Evolutionary conservation across 2,113 vertebrate genomes (phyloP).

Genomic region (Caretta caretta): DNA sequence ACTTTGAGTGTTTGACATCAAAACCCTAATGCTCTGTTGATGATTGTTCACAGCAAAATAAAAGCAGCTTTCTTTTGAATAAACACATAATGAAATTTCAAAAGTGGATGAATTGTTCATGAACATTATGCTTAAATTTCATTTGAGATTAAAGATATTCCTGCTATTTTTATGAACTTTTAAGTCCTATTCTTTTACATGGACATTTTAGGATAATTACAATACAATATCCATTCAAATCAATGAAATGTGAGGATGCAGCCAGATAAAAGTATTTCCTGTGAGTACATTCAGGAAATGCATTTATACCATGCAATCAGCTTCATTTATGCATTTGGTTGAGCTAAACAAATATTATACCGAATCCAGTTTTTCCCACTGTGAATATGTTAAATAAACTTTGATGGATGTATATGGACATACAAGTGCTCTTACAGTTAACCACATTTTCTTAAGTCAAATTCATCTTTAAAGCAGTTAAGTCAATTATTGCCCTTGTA

Average conservation of each 20-base stretch:
- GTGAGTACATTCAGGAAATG: not conserved
- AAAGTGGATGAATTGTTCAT: not conserved
- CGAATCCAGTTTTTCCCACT: not conserved
- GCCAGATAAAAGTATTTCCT: not conserved
- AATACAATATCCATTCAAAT: not conserved
- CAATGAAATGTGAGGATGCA: not conserved
- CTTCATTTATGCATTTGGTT: not conserved
- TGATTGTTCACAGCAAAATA: not conserved
- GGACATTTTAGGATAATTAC: not conserved
- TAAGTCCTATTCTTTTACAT: not conserved
- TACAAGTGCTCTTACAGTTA: not conserved
- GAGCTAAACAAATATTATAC: not conserved
- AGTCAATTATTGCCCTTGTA: not conserved
- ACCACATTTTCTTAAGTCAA: not conserved
- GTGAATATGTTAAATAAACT: not conserved
- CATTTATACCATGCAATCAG: not conserved
- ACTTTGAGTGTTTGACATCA: not conserved
- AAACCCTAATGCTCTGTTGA: not conserved
- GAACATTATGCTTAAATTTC: not conserved
- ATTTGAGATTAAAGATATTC: not conserved
- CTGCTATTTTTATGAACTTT: not conserved
- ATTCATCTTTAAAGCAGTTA: not conserved
- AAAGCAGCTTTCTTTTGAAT: not conserved
- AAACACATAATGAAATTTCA: not conserved
- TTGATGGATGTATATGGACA: not conserved